These are phyloP conservation scores for Lottia gigantea DNA, from an alignment of 2,888 invertebrate genomes.

Conservation along the genomic window DNA sequence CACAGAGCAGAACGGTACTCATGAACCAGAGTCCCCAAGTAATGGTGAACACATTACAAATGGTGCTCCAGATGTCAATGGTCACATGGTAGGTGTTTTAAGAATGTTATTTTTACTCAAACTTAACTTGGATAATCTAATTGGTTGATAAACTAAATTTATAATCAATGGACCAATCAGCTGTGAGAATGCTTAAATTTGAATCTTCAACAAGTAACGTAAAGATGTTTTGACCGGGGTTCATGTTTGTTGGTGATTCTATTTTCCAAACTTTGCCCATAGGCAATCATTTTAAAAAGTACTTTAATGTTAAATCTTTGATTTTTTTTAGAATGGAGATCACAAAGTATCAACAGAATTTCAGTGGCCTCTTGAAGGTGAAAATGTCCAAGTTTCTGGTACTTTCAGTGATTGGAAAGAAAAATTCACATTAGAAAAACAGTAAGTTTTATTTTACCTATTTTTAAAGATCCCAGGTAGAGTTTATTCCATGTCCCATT, in stretches of 20 bases:
- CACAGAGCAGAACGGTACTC: not conserved
- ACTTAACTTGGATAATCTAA: not conserved
- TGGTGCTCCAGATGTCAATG: not conserved
- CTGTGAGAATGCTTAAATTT: no score
- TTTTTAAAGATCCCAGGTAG: no score
- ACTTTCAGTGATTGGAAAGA: slow-evolving; percentile 57
- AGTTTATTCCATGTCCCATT: no score
- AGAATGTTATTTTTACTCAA: no score
- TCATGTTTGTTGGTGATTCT: no score
- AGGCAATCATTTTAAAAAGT: no score
- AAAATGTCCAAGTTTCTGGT: slow-evolving; percentile 49
- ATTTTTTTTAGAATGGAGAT: slow-evolving; percentile 21
- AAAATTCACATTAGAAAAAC: slow-evolving; percentile 45
- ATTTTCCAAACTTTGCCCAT: no score
- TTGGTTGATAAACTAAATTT: not conserved
- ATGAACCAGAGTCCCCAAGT: not conserved
- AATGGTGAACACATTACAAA: not conserved
- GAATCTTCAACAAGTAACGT: no score
- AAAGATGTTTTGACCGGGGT: no score
- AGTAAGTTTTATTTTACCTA: slow-evolving; percentile 37
- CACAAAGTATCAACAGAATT: slow-evolving; percentile 42
- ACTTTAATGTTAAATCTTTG: no score
- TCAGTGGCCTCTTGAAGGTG: slow-evolving; percentile 51
- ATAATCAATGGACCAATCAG: no score
- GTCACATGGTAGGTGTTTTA: not conserved